Evolutionary conservation across 2,797 vertebrate genomes (phyloP), one percentile per base, ranked within the genome.

Genomic region (Alfaro cultratus): DNA sequence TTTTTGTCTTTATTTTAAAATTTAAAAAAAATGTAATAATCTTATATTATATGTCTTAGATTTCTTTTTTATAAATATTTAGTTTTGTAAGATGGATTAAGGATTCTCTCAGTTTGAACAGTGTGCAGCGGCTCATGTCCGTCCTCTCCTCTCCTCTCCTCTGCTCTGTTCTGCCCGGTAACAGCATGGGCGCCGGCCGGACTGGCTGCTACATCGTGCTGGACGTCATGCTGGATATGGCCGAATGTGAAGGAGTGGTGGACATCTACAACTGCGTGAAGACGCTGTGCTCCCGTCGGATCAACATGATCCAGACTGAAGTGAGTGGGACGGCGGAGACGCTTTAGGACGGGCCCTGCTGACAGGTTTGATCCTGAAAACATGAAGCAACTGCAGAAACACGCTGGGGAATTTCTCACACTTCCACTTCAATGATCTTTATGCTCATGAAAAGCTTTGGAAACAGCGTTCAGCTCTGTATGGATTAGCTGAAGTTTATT

Each of bases 261-360:
- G 99, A 99, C 91, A 98, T 99, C 94, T 99, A 99, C 96, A 99
- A 99, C 95, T 99, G 98, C 0, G 98, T 99, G 81, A 99, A 99
- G 95, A 99, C 98, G 0, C 96, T 99, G 73, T 99, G 98, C 92
- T 99, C 98, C 0, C 96, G 98, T 51, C 97, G 97, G 53, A 98
- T 99, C 95, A 99, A 99, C 96, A 99, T 99, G 98, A 99, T 99
- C 90, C 99, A 99, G 94, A 99, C 98, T 0, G 98, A 99, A 97
- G 98, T 99, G 98, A 98, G 95, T 0, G 0, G 70, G 86, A 47
- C 68, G 41, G 57, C 10, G 3, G 70, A 6, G 13, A 1, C 13
- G 74, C 21, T 15, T 2, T 79, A 6, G 47, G 73, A 81, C 46
- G 73, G 23, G 34, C 8, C 29, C 5, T 15, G 45, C 71, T 57